phyloP scores from a whole-genome alignment of 2,888 invertebrate genomes.

The Nephrotoma flavescens region DNA sequence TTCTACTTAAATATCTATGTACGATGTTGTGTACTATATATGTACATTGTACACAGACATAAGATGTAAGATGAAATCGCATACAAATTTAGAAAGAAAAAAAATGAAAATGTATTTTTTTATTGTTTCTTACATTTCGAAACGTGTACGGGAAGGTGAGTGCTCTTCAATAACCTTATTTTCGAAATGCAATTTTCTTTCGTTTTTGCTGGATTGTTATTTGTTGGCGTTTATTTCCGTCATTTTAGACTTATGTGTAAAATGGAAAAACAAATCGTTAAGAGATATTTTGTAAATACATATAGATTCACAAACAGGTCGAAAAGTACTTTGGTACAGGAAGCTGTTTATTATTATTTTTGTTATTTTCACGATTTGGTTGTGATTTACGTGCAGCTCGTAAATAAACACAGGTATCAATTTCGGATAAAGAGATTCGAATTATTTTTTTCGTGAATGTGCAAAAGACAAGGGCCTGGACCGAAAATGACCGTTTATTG shows the following conservation, averaged over 20 bases:
- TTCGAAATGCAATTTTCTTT: not conserved
- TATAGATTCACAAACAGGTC: too few relatives aligned
- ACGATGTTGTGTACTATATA: not conserved
- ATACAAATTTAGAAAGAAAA: not conserved
- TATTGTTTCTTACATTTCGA: not conserved
- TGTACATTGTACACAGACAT: not conserved
- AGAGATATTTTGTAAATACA: not conserved
- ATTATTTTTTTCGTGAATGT: too few relatives aligned
- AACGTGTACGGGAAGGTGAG: not conserved
- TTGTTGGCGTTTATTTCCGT: not conserved
- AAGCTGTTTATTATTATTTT: not conserved
- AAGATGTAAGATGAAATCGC: not conserved
- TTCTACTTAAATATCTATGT: not conserved
- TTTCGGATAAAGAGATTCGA: not conserved
- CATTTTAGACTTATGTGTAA: not conserved
- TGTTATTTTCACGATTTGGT: not conserved
- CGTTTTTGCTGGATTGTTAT: not conserved
- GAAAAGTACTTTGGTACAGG: too few relatives aligned
- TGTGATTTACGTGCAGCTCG: not conserved
- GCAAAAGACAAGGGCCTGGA: too few relatives aligned
- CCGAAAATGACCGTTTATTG: too few relatives aligned
- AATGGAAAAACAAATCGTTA: not conserved
- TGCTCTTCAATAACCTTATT: constrained; percentile 1
- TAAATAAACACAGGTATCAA: not conserved
- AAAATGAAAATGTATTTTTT: not conserved